A percentile compares a stretch with the other conserved stretches of the same genome.
Evolutionary conservation across 2,113 vertebrate genomes (phyloP).

Genomic region (Bungarus multicinctus): DNA sequence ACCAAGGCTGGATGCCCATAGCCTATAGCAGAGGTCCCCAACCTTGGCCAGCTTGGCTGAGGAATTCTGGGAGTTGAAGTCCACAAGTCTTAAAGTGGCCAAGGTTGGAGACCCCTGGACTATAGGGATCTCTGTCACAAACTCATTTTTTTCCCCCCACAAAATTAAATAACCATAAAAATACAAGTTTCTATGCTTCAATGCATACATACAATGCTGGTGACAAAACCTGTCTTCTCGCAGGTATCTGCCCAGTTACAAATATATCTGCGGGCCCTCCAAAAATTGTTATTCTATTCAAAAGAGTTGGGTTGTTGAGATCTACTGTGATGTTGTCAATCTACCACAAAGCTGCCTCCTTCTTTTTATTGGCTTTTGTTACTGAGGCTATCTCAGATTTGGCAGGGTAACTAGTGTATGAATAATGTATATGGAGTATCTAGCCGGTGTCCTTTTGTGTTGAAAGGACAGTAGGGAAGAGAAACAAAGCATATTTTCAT

Average conservation of each 20-base stretch:
- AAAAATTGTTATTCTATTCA: neutral
- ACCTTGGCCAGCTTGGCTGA: too few relatives aligned
- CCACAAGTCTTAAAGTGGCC: too few relatives aligned
- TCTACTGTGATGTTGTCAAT: neutral
- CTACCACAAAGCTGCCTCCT: neutral
- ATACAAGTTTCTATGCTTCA: neutral
- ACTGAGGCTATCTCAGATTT: neutral
- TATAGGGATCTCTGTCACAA: neutral
- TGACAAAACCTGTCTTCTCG: neutral
- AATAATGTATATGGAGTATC: slow-evolving; percentile 1
- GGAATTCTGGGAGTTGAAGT: too few relatives aligned
- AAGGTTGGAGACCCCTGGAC: too few relatives aligned
- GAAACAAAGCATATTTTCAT: neutral
- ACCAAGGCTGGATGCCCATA: too few relatives aligned
- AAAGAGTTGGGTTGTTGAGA: neutral
- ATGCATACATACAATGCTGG: neutral
- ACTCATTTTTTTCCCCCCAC: neutral
- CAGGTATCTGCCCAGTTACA: neutral
- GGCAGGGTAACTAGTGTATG: neutral
- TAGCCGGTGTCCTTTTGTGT: neutral
- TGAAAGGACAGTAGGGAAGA: neutral
- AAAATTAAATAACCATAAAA: neutral
- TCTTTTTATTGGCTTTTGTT: neutral
- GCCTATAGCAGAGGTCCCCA: too few relatives aligned
- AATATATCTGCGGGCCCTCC: neutral